Evolutionary conservation across 2,888 invertebrate genomes (phyloP), one percentile per base, ranked within the genome.

Genomic region (Polylopha cassiicola): DNA sequence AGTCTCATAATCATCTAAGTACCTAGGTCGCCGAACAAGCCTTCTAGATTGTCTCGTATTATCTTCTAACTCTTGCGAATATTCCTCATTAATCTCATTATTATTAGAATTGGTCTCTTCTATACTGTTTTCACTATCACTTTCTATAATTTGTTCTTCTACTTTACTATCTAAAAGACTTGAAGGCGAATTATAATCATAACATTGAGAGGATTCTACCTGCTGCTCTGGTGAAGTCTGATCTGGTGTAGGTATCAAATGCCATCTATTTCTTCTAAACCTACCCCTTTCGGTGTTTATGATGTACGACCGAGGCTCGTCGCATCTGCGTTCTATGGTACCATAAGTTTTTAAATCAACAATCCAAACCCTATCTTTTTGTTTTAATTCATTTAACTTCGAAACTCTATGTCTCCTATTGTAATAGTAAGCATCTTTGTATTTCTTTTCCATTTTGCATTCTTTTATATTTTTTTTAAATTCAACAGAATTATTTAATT

Each of bases 261-360:
- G 27, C 27, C 27, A 27, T 6, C 27, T 14, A n/a, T 27, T 27
- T 15, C 27, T 3, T 14, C 27, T 27, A n/a, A 27, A 27, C 3
- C 13, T 27, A 10, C 27, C 15, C n/a, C 15, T 27, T 4, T 6
- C 27, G 4, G 15, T 27, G 3, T 6, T 3, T 10, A 27, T 7
- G 15, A 27, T 27, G 8, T 24, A 24, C 2, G 24, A 24, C 8
- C 24, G 24, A 2, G 24, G 24, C 13, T 24, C 24, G 3, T 11
- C 11, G 10, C 24, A 4, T 24, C 7, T 24, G 3, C n/a, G 5
- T 3, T 21, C 21, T n/a, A 21, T 21, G 21, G 21, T 21, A 21
- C 21, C 21, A 21, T 21, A 21, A 8, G 7, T 21, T 7, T 21
- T 21, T 6, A 21, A 7, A 7, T 21, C 21, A 4, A 7, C n/a